These are phyloP conservation scores for Zaprionus inermis DNA, from an alignment of 1,140 invertebrate genomes.

Conservation along the genomic window DNA sequence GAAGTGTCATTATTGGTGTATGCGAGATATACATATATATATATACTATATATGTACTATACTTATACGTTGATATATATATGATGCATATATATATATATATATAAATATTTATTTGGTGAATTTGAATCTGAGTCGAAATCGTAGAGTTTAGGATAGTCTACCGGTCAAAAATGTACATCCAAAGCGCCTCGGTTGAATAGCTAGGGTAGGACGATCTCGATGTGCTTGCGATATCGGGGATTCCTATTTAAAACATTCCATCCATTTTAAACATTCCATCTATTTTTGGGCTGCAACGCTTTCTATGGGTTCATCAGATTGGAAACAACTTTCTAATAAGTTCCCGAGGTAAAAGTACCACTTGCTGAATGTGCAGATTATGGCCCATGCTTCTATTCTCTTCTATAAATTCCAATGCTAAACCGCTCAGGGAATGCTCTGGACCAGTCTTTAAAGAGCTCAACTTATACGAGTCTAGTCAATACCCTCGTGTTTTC, in stretches of 20 bases:
- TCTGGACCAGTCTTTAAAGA: slow-evolving; percentile 85
- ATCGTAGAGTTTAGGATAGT: not conserved
- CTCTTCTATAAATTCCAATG: slow-evolving; percentile 54
- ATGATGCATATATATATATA: too few species aligned
- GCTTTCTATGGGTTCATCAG: slow-evolving; percentile 1
- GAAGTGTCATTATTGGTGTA: too few species aligned
- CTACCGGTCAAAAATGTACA: not conserved
- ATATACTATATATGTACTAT: too few species aligned
- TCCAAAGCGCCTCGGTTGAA: slow-evolving; percentile 53
- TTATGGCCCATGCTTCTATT: slow-evolving; percentile 31
- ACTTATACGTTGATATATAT: too few species aligned
- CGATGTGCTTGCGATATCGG: slow-evolving; percentile 46
- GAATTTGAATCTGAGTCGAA: too few species aligned
- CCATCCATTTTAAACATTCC: slow-evolving; percentile 32
- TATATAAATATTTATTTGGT: too few species aligned
- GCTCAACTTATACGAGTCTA: slow-evolving; percentile 84
- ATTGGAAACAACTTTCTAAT: not conserved
- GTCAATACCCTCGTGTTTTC: slow-evolving; percentile 85
- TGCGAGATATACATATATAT: too few species aligned
- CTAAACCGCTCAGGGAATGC: slow-evolving; percentile 46
- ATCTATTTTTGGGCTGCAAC: slow-evolving; percentile 27
- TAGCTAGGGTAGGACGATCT: slow-evolving; percentile 54
- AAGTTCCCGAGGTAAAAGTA: slow-evolving; percentile 12
- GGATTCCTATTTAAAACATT: slow-evolving; percentile 46
- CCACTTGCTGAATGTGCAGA: slow-evolving; percentile 63